Base-by-base conservation (phyloP, 2,888 invertebrate species). In the Drosophila leonis region DNA sequence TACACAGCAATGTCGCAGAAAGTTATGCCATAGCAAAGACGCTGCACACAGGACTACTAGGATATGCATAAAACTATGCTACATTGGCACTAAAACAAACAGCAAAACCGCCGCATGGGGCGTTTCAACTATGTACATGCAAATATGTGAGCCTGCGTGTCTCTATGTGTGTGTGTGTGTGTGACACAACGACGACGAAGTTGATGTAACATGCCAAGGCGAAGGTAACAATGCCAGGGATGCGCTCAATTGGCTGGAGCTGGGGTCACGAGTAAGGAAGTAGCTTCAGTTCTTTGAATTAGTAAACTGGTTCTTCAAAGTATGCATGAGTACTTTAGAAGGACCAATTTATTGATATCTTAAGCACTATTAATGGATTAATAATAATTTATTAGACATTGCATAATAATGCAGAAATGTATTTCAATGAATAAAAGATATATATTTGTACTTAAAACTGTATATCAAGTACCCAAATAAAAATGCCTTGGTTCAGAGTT, bases 71-170 rank as follows among this genome's bases (percentile, higher is more conserved):
- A 88, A 85, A 90, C 90, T 88, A 90, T 86, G 88, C 81, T 90
- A 86, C 86, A 90, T 86, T 90, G 86, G 79, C 90, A 90, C 87
- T 86, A 86, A 90, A 90, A 86, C 87, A 86, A 86, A 90, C 86
- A 90, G 86, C 70, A 78, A 72, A 84, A 62, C 52, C 72, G 71
- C 55, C 65, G 68, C 74, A 71, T 73, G 69, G 65, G 76, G 72
- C 65, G 51, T 59, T 52, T 52, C 52, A 75, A 64, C 49, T 49
- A 69, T 73, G 65, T 49, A 61, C 51, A 57, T 62, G 62, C 62
- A 54, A 74, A 56, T 73, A 44, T 64, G 48, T 51, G 51, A 48
- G 31, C 29, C 33, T 62, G 65, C 46, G 61, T 54, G 44, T 55
- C 8, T 55, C 8, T 20, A 13, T 39, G 27, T 59, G 39, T 62